Conservation (phyloP, 2,113 vertebrate species). For the Oophaga pumilio region DNA sequence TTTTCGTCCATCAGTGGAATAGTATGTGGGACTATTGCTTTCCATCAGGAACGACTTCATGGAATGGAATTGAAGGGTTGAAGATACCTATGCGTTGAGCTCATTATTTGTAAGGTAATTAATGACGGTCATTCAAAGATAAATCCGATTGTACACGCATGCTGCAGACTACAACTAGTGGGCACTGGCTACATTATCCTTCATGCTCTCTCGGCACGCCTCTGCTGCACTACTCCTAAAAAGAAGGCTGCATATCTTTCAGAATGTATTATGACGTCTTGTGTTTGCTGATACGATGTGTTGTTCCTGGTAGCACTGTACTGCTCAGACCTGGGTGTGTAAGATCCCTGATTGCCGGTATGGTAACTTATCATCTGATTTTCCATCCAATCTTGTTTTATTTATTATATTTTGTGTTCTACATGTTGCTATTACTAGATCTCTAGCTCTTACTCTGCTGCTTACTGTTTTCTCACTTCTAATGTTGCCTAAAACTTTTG, state of each 20-base stretch:
- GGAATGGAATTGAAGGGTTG: too few relatives aligned
- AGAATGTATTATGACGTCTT: not conserved
- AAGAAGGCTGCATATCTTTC: not conserved
- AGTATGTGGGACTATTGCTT: too few relatives aligned
- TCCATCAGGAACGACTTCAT: too few relatives aligned
- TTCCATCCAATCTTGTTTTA: not conserved
- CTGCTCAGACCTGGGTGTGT: not conserved
- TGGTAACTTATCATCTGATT: not conserved
- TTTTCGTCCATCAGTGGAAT: too few relatives aligned
- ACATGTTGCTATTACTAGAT: not conserved
- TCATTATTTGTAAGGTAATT: too few relatives aligned
- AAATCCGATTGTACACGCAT: too few relatives aligned
- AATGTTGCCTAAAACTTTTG: not conserved
- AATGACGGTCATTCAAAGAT: too few relatives aligned
- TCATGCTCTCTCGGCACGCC: not conserved
- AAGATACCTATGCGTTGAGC: too few relatives aligned
- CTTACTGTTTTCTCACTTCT: not conserved
- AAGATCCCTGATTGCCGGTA: not conserved
- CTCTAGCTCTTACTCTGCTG: not conserved
- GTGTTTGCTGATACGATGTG: not conserved
- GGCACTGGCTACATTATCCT: not conserved
- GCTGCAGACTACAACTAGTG: too few relatives aligned
- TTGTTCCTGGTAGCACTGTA: not conserved
- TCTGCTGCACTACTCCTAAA: not conserved
- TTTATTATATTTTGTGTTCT: not conserved